Conservation (phyloP, 2,888 invertebrate genomes). For the Mesorhabditis belari region DNA sequence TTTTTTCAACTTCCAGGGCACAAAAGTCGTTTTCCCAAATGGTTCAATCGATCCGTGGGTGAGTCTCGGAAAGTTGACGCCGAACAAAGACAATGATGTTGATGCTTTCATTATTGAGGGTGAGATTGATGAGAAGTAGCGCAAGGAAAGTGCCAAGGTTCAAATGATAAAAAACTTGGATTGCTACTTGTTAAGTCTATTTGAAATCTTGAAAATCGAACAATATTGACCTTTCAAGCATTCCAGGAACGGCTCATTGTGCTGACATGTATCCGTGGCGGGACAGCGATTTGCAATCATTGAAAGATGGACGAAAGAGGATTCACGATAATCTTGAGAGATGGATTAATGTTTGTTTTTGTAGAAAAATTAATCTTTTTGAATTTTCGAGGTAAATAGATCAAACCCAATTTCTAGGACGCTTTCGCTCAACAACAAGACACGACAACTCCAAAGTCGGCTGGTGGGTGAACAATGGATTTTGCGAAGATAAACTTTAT, state of each 20-base stretch:
- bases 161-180: background rate
- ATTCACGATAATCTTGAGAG: conserved; percentile 20
- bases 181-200: background rate
- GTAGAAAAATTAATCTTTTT: too few relatives aligned
- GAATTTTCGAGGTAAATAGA: too few relatives aligned
- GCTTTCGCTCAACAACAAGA: too few relatives aligned
- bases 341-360: conserved; percentile 10
- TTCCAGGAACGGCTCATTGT: conserved; percentile 34
- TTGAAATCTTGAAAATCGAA: background rate
- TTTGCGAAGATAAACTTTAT: too few relatives aligned
- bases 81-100: conserved; percentile 12
- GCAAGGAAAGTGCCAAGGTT: too few relatives aligned
- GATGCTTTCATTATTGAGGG: conserved; percentile 28
- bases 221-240: background rate
- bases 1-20: conserved; percentile 19
- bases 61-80: conserved; percentile 12
- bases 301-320: conserved; percentile 15
- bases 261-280: conserved; percentile 36
- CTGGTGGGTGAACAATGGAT: too few relatives aligned
- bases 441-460: too few relatives aligned
- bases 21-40: conserved; percentile 29
- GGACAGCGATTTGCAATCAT: conserved; percentile 10
- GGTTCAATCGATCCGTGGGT: conserved; percentile 31
- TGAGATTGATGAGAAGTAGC: too few relatives aligned
- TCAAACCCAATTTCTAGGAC: too few relatives aligned